A percentile compares a stretch with the other conserved stretches of the same genome.
Conservation (phyloP, 2,797 vertebrate species). For the Propithecus deckenii region DNA sequence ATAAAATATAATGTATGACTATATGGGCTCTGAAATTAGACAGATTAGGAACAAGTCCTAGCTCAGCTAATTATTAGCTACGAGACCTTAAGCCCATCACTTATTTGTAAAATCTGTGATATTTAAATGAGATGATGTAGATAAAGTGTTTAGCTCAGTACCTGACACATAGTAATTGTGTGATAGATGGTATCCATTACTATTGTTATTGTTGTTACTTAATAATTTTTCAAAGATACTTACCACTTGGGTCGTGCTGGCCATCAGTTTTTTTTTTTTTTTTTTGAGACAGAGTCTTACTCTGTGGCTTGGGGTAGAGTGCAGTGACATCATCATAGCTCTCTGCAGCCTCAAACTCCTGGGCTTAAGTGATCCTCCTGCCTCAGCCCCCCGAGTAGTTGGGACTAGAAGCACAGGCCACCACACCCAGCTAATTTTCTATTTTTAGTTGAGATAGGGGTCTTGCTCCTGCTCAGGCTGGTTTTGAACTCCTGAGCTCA, state of each 20-base stretch:
- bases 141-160: background rate
- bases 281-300: background rate
- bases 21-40: constrained; percentile 45
- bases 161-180: background rate
- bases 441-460: too few species aligned
- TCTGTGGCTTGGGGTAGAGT: too few species aligned
- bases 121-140: constrained; percentile 37
- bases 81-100: background rate
- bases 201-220: background rate
- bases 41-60: constrained; percentile 45
- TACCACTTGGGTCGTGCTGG: background rate
- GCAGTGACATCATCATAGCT: too few species aligned
- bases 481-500: too few species aligned
- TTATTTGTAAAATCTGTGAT: constrained; percentile 46
- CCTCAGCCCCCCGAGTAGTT: too few species aligned
- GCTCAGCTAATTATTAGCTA: constrained; percentile 42
- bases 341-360: too few species aligned
- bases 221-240: constrained; percentile 15
- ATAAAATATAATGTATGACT: constrained; percentile 42
- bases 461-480: too few species aligned
- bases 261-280: background rate
- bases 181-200: background rate
- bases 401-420: too few species aligned
- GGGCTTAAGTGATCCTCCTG: too few species aligned
- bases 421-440: too few species aligned